phyloP scores from a whole-genome alignment of 2,797 vertebrate genomes.

The Epinephelus coioides region DNA sequence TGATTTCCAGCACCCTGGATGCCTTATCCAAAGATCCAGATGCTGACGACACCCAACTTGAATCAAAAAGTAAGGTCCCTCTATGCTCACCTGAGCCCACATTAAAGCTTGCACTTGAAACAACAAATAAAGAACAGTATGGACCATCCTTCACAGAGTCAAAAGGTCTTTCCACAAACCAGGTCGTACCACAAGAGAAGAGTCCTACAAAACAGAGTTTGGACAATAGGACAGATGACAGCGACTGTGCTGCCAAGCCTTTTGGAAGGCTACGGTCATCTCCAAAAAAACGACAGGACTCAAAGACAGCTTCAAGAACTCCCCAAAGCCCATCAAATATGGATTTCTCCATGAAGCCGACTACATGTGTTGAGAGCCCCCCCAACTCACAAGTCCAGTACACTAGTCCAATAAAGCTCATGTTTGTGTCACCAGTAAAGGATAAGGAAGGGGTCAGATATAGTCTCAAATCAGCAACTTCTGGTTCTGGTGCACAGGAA shows the following conservation, averaged over 20 bases:
- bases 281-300: constrained; percentile 58
- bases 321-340: constrained; percentile 31
- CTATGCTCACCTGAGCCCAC: constrained; percentile 36
- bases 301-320: constrained; percentile 31
- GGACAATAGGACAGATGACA: constrained; percentile 47
- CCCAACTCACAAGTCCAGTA: constrained; percentile 81
- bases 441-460: constrained; percentile 92
- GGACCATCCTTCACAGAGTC: constrained; percentile 31
- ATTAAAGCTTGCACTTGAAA: constrained; percentile 35
- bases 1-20: constrained; percentile 35
- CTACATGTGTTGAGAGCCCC: constrained; percentile 44
- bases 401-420: constrained; percentile 95
- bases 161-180: constrained; percentile 25
- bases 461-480: constrained; percentile 90
- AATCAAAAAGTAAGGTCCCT: constrained; percentile 50
- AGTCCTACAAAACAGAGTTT: constrained; percentile 41
- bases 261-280: constrained; percentile 59
- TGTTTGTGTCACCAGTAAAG: constrained; percentile 94
- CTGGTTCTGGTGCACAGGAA: constrained; percentile 78
- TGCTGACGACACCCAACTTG: constrained; percentile 20
- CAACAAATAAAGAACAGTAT: constrained; percentile 29
- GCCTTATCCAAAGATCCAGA: constrained; percentile 40
- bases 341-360: constrained; percentile 21
- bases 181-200: constrained; percentile 35
- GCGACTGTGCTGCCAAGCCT: constrained; percentile 31